Evolutionary conservation across 1,140 invertebrate genomes (phyloP).

Genomic region (Brachionus koreanus): DNA sequence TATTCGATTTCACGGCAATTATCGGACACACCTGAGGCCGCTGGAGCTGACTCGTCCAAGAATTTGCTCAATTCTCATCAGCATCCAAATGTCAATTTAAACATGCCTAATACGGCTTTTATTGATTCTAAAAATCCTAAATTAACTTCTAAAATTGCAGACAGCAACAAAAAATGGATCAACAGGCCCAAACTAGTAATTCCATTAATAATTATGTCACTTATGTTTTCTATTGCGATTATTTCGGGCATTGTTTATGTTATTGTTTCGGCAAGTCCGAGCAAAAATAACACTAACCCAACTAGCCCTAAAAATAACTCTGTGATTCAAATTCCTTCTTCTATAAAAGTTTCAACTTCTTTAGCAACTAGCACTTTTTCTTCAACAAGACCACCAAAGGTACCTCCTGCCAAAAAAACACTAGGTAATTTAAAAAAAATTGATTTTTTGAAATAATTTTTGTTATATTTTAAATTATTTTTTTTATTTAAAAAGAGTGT

Average conservation of each 20-base stretch:
- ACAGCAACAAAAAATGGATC: constrained; percentile 22
- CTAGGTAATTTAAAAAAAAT: not conserved
- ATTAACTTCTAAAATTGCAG: not conserved
- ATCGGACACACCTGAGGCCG: not conserved
- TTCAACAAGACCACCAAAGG: not conserved
- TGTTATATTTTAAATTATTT: not conserved
- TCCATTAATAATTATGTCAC: not conserved
- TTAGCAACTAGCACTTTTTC: not conserved
- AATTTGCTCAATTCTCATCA: constrained; percentile 5
- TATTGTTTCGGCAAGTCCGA: not conserved
- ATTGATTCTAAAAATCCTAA: not conserved
- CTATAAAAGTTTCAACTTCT: not conserved
- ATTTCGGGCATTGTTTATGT: constrained; percentile 6
- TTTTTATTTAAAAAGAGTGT: not conserved
- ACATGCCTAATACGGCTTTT: constrained; percentile 3
- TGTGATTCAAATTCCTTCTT: not conserved
- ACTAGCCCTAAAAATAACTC: not conserved
- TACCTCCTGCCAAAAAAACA: not conserved
- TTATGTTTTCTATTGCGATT: not conserved
- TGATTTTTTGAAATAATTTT: not conserved
- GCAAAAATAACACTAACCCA: not conserved
- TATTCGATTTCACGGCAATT: not conserved
- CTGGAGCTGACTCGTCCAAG: not conserved
- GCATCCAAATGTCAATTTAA: not conserved
- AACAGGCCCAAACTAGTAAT: constrained; percentile 16